A percentile compares a stretch with the other conserved stretches of the same genome.
Conservation (phyloP, 1,140 invertebrate species). For the Drosophila tsacasi region DNA sequence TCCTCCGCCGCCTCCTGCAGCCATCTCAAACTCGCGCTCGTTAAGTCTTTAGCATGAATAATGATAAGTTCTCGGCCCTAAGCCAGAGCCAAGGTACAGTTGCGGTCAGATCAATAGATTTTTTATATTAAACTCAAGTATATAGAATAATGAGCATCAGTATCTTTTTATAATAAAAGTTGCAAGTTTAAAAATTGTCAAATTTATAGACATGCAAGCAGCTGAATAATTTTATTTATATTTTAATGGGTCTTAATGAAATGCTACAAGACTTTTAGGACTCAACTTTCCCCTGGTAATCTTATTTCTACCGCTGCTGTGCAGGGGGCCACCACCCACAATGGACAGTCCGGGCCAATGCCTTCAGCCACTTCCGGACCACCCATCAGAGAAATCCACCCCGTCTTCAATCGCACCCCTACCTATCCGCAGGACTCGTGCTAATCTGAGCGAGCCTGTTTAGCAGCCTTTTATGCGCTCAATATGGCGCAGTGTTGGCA, state of each 20-base stretch:
- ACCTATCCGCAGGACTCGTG: neutral
- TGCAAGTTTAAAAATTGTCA: no score
- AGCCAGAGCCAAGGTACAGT: conserved; percentile 32
- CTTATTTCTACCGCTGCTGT: conserved; percentile 12
- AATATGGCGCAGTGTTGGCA: conserved; percentile 65
- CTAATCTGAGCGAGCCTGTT: conserved; percentile 73
- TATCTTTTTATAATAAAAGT: neutral
- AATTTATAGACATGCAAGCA: no score
- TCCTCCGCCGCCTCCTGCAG: conserved; percentile 21
- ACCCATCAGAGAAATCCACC: conserved; percentile 8
- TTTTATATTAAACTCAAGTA: neutral
- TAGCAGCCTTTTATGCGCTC: conserved; percentile 76
- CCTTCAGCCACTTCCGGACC: conserved; percentile 57
- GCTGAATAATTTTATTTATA: no score
- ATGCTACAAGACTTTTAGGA: neutral
- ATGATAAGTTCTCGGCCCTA: conserved; percentile 77
- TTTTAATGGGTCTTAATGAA: neutral
- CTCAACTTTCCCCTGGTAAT: neutral
- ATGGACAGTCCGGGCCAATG: conserved; percentile 47
- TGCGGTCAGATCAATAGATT: neutral
- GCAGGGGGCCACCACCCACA: neutral
- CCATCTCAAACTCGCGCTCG: conserved; percentile 63
- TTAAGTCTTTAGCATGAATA: conserved; percentile 85
- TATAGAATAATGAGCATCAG: neutral
- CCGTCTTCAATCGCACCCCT: conserved; percentile 5